Base-by-base conservation (phyloP, 2,888 invertebrate species). In the Himalopsyche kuldschensis region DNA sequence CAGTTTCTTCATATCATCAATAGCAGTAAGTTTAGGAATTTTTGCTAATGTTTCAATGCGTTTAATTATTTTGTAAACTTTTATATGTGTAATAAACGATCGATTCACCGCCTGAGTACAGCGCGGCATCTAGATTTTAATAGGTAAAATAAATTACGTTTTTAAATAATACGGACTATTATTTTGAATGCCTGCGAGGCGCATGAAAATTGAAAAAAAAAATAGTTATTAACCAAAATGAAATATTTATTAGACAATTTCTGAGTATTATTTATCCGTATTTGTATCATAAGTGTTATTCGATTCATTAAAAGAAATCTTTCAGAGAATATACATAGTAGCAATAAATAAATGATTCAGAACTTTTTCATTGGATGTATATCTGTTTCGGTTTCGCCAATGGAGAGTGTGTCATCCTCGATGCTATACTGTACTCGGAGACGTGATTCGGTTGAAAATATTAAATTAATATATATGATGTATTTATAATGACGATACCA, bases 1-100 rank as follows among this genome's bases (percentile, higher is more conserved):
- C 81, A 80, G 55, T 81, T 31, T 81, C n/a, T 81, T 81, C 81
- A 76, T 81, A 81, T 81, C 81, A 81, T 81, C 81, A 32, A 79
- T 79, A 79, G 31, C 69, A 27, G 69, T 69, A 69, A 69, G 69
- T 69, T 27, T 69, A 69, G 30, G 15, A 69, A 69, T 69, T 24
- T 69, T 69, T 69, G 24, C 30, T 69, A 69, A 69, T 69, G 11
- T 69, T 69, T 69, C 77, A 77, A 77, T 41, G 77, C 77, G 77
- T 77, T 77, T 77, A 35, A 46, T 77, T 41, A 77, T 77, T 46
- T 41, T 46, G 35, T 77, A 35, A 77, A 77, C 35, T 41, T 69
- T 69, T 69, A 69, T 69, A 69, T 31, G 76, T 20, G 76, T 76
- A 32, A 76, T 24, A 35, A 76, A 69, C 11, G 17, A 76, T 35